Percentiles rank a stretch among this genome's conserved stretches.
These are phyloP conservation scores for Synaphobranchus kaupii DNA, from an alignment of 2,797 vertebrate species.

Conservation along the genomic window DNA sequence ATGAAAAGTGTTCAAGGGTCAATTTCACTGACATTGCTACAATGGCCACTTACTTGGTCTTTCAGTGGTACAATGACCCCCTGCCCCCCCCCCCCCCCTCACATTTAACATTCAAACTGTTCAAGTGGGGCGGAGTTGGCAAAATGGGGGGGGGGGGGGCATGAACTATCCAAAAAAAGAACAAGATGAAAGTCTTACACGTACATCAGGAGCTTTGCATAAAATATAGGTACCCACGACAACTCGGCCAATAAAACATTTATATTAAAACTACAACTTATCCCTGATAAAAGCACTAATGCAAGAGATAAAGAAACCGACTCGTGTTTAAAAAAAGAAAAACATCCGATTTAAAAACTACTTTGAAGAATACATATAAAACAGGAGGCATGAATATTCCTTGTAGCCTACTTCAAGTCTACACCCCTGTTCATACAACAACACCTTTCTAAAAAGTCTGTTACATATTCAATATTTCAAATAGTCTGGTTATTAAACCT, in stretches of 20 bases:
- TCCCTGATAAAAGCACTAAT: slow-evolving; percentile 67
- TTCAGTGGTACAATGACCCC: not conserved
- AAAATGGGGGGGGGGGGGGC: not conserved
- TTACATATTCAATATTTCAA: slow-evolving; percentile 68
- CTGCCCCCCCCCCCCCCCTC: too few relatives aligned
- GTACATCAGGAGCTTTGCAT: slow-evolving; percentile 43
- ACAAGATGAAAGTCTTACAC: not conserved
- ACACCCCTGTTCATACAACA: not conserved
- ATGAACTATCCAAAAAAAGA: slow-evolving; percentile 16
- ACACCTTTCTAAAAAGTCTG: slow-evolving; percentile 37
- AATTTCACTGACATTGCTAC: not conserved
- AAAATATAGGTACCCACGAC: slow-evolving; percentile 42
- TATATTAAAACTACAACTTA: slow-evolving; percentile 64
- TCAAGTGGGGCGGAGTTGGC: not conserved
- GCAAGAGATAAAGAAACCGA: slow-evolving; percentile 63
- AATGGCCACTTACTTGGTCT: not conserved
- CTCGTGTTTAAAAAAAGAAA: slow-evolving; percentile 52
- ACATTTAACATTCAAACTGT: not conserved
- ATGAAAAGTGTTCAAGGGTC: not conserved
- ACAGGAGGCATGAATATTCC: slow-evolving; percentile 59
- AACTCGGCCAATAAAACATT: slow-evolving; percentile 56
- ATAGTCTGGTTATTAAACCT: slow-evolving; percentile 69
- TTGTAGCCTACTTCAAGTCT: not conserved
- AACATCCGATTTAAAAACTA: slow-evolving; percentile 74
- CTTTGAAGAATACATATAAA: slow-evolving; percentile 79